These are phyloP conservation scores for Acipenser transmontanus DNA, from an alignment of 2,797 vertebrate genomes.

Conservation along the genomic window DNA sequence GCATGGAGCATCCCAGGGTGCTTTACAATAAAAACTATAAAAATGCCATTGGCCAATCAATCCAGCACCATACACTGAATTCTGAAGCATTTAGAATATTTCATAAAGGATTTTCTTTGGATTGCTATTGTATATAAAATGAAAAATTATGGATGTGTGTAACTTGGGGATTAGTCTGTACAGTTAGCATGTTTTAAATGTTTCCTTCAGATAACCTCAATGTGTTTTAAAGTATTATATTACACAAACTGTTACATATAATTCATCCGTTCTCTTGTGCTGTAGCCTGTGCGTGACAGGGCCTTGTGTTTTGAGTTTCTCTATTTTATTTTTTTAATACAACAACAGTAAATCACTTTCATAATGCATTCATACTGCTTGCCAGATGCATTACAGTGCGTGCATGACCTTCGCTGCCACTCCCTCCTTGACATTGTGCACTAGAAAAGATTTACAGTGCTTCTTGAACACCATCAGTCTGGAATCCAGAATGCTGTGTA, in stretches of 20 bases:
- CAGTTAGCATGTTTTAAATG: no score
- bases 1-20: no score
- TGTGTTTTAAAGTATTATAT: no score
- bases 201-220: no score
- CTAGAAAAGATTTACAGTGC: background rate
- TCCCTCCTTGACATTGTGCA: slow-evolving; percentile 16
- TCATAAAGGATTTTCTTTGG: background rate
- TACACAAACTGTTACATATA: no score
- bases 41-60: no score
- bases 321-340: background rate
- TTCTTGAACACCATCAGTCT: background rate
- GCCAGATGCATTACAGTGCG: background rate
- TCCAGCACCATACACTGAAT: no score
- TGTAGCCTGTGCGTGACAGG: background rate
- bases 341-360: background rate
- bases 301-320: slow-evolving; percentile 3
- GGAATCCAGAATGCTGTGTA: background rate
- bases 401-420: background rate
- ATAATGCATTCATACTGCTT: slow-evolving; percentile 7
- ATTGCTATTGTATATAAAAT: background rate
- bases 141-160: background rate
- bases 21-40: no score
- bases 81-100: no score
- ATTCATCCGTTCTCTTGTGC: no score
- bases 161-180: no score